Evolutionary conservation across 2,113 vertebrate species (phyloP), one percentile per base, ranked within the genome.

Genomic region (Struthio camelus): DNA sequence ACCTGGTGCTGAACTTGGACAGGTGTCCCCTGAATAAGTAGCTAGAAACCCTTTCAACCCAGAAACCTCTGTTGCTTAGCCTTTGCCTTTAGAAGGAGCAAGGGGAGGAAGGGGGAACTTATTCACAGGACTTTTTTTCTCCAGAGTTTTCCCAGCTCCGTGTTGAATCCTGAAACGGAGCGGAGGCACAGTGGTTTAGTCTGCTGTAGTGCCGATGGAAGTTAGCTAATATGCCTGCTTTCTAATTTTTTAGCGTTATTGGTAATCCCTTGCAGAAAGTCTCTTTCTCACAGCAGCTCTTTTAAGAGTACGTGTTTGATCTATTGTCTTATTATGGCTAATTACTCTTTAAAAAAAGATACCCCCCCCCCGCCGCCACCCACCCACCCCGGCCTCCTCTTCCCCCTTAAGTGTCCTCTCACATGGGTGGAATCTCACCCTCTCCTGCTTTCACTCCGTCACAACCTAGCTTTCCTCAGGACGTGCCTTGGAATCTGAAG

Each of bases 301-400:
- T 94, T 91, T 90, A 87, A 94, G 91, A 96, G 36, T n/a, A 64
- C 20, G 54, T 51, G 62, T 94, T 97, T 97, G 96, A 97, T 97
- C 89, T 96, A 79, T 78, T 94, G 90, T 97, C 96, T 97, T 88
- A 96, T 96, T 96, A 87, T 36, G 71, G 92, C 94, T 98, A 96
- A 97, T 97, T 97, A 96, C 97, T 97, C 90, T n/a, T n/a, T n/a
- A n/a, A n/a, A n/a, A 93, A 75, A 81, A 94, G 92, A 93, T 89
- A 87, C 71, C 76, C 85, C 58, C 62, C 25, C 92, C 77, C 82
- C 23, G n/a, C n/a, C n/a, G n/a, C n/a, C n/a, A n/a, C n/a, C n/a
- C n/a, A n/a, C n/a, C n/a, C n/a, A n/a, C 87, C 2, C 12, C 77
- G 94, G 80, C 59, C 77, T 91, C 87, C 69, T 54, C 46, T 20